Evolutionary conservation across 92 coral and sea anemone genomes (phyloP), one percentile per base, ranked within the genome.

Genomic region (Zoanthus sociatus): DNA sequence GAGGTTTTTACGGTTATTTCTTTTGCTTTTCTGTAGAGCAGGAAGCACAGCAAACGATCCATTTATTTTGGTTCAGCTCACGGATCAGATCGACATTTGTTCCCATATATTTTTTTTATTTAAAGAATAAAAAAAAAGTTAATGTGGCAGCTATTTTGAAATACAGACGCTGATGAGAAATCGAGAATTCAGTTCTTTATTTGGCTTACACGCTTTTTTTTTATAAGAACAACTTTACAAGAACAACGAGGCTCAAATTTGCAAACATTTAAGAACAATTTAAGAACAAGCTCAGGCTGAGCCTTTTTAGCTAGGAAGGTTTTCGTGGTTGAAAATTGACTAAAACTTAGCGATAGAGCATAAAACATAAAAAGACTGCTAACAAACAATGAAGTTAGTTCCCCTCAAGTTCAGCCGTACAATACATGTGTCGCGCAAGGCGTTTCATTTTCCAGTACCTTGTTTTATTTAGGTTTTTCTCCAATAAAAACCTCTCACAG

Each of bases 341-440:
- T 71, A 71, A 71, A 71, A 71, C 76, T 0, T 71, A 71, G 76
- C 76, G 76, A 71, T 71, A 71, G 53, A 71, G 51, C 76, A 71
- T 71, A 71, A 71, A 71, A 71, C 76, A 71, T 32, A 71, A 71
- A 71, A 71, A 37, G 76, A 71, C 76, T 71, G 76, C 76, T 71
- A 71, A 71, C 76, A 71, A 71, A 71, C 76, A 71, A 32, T 60
- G 68, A 60, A 60, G 68, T 16, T 60, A n/a, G 68, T 60, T 60
- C 18, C 26, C 68, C 68, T 60, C 68, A 48, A 48, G 9, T 48
- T 48, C 53, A 48, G 53, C 53, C 53, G 53, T 48, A 48, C 53
- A 48, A 48, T 48, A 48, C 53, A 48, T 48, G 53, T 48, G 53
- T 60, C 3, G 68, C 68, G 68, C 68, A 60, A 60, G 68, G 68